These are phyloP conservation scores for Scopus umbretta DNA, from an alignment of 2,113 vertebrate genomes.

Conservation along the genomic window DNA sequence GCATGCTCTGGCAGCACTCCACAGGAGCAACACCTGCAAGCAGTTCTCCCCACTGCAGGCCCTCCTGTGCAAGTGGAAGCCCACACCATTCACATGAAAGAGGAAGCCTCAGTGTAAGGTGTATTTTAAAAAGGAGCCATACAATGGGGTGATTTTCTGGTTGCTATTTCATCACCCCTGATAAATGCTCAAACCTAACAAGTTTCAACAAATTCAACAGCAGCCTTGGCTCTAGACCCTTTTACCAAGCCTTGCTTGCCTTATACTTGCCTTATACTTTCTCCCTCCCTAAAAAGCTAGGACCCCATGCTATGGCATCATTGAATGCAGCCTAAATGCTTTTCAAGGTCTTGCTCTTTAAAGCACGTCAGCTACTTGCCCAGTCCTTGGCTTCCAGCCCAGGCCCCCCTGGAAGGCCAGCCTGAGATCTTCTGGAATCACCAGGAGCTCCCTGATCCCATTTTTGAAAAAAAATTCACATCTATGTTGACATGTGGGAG, in stretches of 20 bases:
- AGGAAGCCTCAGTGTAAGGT: background rate
- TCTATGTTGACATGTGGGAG: background rate
- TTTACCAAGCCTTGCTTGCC: background rate
- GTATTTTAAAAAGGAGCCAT: background rate
- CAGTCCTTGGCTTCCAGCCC: background rate
- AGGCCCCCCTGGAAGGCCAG: background rate
- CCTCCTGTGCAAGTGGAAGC: background rate
- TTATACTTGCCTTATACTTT: background rate
- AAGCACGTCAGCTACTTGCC: background rate
- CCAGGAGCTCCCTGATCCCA: background rate
- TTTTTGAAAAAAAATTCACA: background rate
- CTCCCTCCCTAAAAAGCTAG: background rate
- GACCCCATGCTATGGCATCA: background rate
- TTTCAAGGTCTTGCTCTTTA: background rate
- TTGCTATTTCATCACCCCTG: background rate
- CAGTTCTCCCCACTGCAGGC: background rate
- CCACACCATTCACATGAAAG: fast-evolving
- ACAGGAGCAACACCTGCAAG: fast-evolving
- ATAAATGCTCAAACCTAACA: background rate
- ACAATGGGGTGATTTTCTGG: fast-evolving
- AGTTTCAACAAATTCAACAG: background rate
- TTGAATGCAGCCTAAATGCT: background rate
- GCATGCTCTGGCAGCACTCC: fast-evolving
- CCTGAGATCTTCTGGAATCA: background rate
- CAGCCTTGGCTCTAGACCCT: background rate